Evolutionary conservation across 1,140 invertebrate genomes (phyloP).

Genomic region (Bemisia tabaci): DNA sequence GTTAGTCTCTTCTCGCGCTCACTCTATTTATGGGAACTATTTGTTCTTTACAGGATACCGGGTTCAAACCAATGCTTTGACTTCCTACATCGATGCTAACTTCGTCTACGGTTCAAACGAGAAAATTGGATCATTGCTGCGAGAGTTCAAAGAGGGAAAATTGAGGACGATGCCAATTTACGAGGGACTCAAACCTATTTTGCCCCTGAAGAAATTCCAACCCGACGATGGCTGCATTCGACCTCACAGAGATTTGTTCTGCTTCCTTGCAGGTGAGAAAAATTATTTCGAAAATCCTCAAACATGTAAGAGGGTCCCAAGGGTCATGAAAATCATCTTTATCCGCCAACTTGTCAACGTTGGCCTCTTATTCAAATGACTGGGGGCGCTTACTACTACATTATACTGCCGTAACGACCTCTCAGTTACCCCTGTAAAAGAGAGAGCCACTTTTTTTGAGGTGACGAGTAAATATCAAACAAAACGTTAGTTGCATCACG

Average conservation of each 20-base stretch:
- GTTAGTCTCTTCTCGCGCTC: too few species aligned
- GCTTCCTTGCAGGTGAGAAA: slow-evolving; percentile 37
- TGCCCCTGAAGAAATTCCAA: slow-evolving; percentile 35
- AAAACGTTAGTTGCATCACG: too few species aligned
- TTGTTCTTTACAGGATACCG: slow-evolving; percentile 34
- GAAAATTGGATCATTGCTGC: slow-evolving; percentile 32
- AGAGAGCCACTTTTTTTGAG: too few species aligned
- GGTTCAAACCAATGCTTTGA: slow-evolving; percentile 34
- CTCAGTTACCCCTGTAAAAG: too few species aligned
- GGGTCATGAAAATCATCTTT: too few species aligned
- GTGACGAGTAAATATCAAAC: too few species aligned
- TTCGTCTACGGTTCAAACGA: slow-evolving; percentile 38
- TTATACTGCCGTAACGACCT: too few species aligned
- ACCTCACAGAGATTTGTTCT: slow-evolving; percentile 34
- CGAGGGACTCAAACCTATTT: slow-evolving; percentile 35
- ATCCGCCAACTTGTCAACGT: too few species aligned
- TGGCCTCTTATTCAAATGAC: too few species aligned
- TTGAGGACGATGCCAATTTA: slow-evolving; percentile 32
- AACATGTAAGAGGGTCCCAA: neutral
- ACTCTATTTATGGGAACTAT: too few species aligned
- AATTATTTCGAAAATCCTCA: neutral
- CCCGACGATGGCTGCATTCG: slow-evolving; percentile 39
- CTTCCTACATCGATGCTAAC: slow-evolving; percentile 37
- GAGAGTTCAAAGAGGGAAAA: slow-evolving; percentile 34
- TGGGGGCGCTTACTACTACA: too few species aligned